Base-by-base conservation (phyloP, 2,797 vertebrate species). In the Varecia variegata region DNA sequence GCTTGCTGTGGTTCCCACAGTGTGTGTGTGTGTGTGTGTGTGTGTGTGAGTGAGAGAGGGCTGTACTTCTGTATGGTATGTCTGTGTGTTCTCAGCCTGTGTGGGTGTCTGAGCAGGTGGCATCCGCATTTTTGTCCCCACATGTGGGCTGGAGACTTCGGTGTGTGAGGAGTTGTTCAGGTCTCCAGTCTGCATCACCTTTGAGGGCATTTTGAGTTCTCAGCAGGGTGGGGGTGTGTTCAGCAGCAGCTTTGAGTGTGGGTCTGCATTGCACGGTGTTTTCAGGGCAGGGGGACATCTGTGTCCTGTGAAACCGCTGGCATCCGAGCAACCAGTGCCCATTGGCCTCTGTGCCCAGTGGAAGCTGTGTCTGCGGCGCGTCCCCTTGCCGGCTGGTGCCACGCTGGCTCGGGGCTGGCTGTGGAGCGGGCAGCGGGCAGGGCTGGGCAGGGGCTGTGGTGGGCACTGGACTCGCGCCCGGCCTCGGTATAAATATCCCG, bases 381-480 rank as follows among this genome's bases (percentile, higher is more conserved):
- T 93, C 89, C 96, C 95, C 92, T 97, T 83, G 77, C 94, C 6
- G 84, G 90, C 97, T 95, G 97, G 96, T 97, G 97, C 98, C 98
- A 97, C 98, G 97, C 82, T 97, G 98, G 97, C 97, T 97, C 6
- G 0, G 92, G 84, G 95, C 94, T 96, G 97, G 96, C 98, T 84
- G 93, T 79, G 94, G 32, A n/a, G 62, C 32, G 32, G 62, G 98
- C 93, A 94, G 92, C 56, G 18, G 92, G 88, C 62, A 93, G 23
- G 96, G 98, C 96, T 96, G 97, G 97, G 97, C 97, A 96, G 90
- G 97, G 97, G 97, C 96, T 97, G 98, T 79, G 97, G 97, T 97
- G 98, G 98, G 97, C 97, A 97, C 94, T 98, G 98, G 98, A 95
- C 81, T 58, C 0, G 5, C 0, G 98, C 97, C 97, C 90, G 0